Base-by-base conservation (phyloP, 64 coral and sea anemone genomes). In the Dendrophyllia cribrosa region DNA sequence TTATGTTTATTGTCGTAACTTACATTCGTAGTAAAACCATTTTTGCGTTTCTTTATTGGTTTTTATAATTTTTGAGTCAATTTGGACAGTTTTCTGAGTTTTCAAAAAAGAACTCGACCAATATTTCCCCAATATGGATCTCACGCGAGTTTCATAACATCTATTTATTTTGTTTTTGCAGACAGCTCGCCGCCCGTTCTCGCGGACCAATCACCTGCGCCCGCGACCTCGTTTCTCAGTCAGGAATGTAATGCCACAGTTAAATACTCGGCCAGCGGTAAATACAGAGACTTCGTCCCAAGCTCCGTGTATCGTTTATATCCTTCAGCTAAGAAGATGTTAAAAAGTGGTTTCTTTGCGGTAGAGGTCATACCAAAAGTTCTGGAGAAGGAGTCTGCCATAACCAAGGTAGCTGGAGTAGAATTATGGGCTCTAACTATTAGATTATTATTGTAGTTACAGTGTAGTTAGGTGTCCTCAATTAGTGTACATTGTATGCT, bases 211-310 rank as follows among this genome's bases (percentile, higher is more conserved):
- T 89, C 92, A 72, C 91, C 92, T 52, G 91, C 89, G 3, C 74
- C 95, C 16, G 83, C 80, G 58, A 93, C 95, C 67, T 97, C 95
- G n/a, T 97, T 97, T 61, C 89, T 97, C 5, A 88, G 75, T 59
- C 91, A 93, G 43, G 95, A 97, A 24, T 97, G 95, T 51, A 97
- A 97, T 72, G 87, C 91, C 21, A 93, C 95, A 6, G 90, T 89
- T 51, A 97, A 97, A 78, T 97, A 87, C 74, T 89, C 84, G 81
- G 95, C 91, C 2, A 81, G 58, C 3, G 95, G 95, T 24, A 97
- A 93, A 73, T 82, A 88, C 21, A 76, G 66, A 7, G 91, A 97
- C 58, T 72, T 90, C 7, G 26, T 97, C 7, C 95, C 92, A 12
- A 58, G 79, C 10, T 58, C 81, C 6, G 95, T 97, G 7, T 97